Evolutionary conservation across 2,888 invertebrate species (phyloP).

Genomic region (Halictus quadricinctus): DNA sequence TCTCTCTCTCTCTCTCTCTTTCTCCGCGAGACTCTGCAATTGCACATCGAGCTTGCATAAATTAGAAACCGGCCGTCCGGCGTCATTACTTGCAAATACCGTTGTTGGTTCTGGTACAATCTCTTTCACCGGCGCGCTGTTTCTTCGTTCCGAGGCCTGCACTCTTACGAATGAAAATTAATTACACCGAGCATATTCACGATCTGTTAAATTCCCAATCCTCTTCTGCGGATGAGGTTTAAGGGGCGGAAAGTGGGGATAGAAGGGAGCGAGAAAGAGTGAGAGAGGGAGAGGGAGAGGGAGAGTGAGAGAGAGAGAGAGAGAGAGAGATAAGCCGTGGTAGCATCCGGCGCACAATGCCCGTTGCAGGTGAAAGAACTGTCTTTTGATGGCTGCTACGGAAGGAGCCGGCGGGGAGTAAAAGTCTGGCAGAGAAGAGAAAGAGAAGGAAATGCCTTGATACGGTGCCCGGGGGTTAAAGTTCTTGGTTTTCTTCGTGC

Average conservation of each 20-base stretch:
- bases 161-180: conserved; percentile 41
- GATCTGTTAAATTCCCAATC: conserved; percentile 44
- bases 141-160: not conserved
- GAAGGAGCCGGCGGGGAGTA: conserved; percentile 31
- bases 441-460: conserved; percentile 62
- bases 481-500: conserved; percentile 69
- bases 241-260: conserved; percentile 3
- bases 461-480: conserved; percentile 69
- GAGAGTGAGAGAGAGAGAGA: not conserved
- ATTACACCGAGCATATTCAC: conserved; percentile 49
- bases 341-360: conserved; percentile 57
- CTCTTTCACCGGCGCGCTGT: not conserved
- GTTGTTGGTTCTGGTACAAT: not conserved
- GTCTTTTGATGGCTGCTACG: conserved; percentile 59
- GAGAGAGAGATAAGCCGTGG: conserved; percentile 40
- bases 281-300: not conserved
- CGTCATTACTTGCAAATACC: not conserved
- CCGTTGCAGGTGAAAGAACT: conserved; percentile 59
- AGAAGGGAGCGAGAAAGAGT: not conserved
- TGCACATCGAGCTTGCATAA: conserved; percentile 8
- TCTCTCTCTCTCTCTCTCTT: no score
- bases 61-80: not conserved
- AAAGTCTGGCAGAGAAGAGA: conserved; percentile 40
- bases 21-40: not conserved
- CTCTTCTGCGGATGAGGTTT: not conserved